Evolutionary conservation across 2,888 invertebrate genomes (phyloP).

Genomic region (Drosophila pullipes): DNA sequence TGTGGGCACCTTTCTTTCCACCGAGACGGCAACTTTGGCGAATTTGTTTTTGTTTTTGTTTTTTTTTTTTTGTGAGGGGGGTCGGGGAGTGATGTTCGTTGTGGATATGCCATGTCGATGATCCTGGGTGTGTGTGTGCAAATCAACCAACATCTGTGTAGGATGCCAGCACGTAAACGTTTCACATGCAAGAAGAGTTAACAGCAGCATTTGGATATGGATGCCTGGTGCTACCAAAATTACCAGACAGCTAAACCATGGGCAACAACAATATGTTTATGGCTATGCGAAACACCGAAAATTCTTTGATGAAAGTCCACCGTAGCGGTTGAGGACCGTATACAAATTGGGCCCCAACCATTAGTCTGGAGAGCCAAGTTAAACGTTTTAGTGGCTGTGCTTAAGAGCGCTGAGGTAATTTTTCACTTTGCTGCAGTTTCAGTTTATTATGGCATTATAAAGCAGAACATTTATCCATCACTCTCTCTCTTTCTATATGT

Average conservation of each 20-base stretch:
- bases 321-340: constrained; percentile 48
- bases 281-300: constrained; percentile 75
- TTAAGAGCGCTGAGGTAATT: constrained; percentile 75
- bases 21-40: constrained; percentile 10
- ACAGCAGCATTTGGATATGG: constrained; percentile 56
- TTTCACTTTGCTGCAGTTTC: constrained; percentile 73
- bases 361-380: constrained; percentile 75
- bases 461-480: constrained; percentile 13
- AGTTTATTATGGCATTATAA: constrained; percentile 73
- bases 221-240: constrained; percentile 54
- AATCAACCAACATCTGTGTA: constrained; percentile 40
- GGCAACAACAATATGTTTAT: constrained; percentile 56
- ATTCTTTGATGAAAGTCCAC: constrained; percentile 73
- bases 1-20: constrained; percentile 54
- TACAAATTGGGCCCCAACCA: constrained; percentile 76
- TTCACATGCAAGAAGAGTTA: constrained; percentile 68
- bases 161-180: constrained; percentile 79
- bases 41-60: background rate
- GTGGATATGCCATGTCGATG: constrained; percentile 20
- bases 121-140: constrained; percentile 19
- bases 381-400: constrained; percentile 80
- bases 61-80: background rate
- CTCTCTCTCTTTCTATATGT: background rate
- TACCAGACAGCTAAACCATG: constrained; percentile 21
- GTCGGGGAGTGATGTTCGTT: background rate